Conservation (phyloP, 2,888 invertebrate species). For the Hesperia comma region DNA sequence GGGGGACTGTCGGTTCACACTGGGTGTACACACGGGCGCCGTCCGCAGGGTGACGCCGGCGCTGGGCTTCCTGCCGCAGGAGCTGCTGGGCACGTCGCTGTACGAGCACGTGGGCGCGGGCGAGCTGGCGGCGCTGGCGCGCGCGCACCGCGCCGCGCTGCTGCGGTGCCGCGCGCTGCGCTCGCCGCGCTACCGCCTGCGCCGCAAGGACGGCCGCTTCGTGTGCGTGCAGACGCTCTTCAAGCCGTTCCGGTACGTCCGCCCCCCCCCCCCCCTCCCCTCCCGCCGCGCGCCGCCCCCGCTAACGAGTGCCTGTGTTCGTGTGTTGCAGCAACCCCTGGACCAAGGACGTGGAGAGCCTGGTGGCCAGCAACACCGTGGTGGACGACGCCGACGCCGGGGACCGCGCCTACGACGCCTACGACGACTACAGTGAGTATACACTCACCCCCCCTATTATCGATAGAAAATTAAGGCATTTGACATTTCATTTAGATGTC, state of each 20-base stretch:
- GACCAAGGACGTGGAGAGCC: conserved; percentile 96
- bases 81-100: conserved; percentile 95
- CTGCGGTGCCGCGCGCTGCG: conserved; percentile 85
- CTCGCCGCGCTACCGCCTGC: conserved; percentile 91
- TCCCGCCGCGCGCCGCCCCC: too few species aligned
- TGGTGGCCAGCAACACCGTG: conserved; percentile 93
- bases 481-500: too few species aligned
- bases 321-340: conserved; percentile 88
- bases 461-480: too few species aligned
- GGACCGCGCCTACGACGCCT: conserved; percentile 47
- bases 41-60: conserved; percentile 93
- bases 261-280: too few species aligned
- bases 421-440: conserved; percentile 62
- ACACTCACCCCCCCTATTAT: too few species aligned
- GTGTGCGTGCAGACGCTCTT: conserved; percentile 91
- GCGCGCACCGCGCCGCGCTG: conserved; percentile 92
- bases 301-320: too few species aligned
- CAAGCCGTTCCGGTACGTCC: conserved; percentile 90
- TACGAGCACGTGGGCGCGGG: conserved; percentile 95
- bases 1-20: too few species aligned
- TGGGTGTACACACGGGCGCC: too few species aligned
- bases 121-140: conserved; percentile 91
- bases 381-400: conserved; percentile 61
- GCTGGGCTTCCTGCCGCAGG: conserved; percentile 96
- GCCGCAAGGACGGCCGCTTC: conserved; percentile 90